Percentiles rank a stretch among this genome's conserved stretches.
phyloP scores from a whole-genome alignment of 2,888 invertebrate species.

The Steinernema carpocapsae region DNA sequence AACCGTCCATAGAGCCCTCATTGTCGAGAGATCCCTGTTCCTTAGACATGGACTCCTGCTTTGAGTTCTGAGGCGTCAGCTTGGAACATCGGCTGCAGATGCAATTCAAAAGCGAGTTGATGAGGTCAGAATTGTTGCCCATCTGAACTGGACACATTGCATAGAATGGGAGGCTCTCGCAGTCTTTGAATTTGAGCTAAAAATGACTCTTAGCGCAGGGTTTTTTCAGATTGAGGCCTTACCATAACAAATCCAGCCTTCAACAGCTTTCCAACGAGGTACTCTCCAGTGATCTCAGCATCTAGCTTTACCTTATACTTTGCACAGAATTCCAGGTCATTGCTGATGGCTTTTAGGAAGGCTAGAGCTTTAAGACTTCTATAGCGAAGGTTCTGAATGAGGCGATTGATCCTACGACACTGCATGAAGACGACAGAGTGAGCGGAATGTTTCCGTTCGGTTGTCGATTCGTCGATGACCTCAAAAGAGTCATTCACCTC shows the following conservation, averaged over 20 bases:
- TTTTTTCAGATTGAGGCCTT: background rate
- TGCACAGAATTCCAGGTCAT: conserved; percentile 46
- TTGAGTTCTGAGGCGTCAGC: background rate
- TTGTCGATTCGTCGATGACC: conserved; percentile 1
- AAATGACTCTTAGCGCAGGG: background rate
- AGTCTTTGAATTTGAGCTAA: conserved; percentile 40
- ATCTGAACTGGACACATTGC: conserved; percentile 41
- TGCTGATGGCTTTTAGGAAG: conserved; percentile 45
- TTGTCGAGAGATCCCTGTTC: background rate
- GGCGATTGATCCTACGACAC: conserved; percentile 42
- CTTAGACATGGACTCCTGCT: background rate
- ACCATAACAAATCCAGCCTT: conserved; percentile 18
- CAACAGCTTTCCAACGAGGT: conserved; percentile 35
- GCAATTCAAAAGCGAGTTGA: conserved; percentile 41
- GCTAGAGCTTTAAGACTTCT: conserved; percentile 43
- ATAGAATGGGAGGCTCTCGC: conserved; percentile 37
- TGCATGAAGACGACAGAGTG: conserved; percentile 41
- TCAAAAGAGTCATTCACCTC: background rate
- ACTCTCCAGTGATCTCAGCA: conserved; percentile 25
- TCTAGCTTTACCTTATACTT: conserved; percentile 38
- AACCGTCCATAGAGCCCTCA: conserved; percentile 6
- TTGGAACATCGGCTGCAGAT: conserved; percentile 34
- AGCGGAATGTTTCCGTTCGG: conserved; percentile 14
- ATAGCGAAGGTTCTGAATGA: conserved; percentile 46
- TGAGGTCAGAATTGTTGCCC: conserved; percentile 40